Percentiles rank a stretch among this genome's conserved stretches.
These are phyloP conservation scores for Cheilosia vulpina DNA, from an alignment of 2,888 invertebrate genomes.

Conservation along the genomic window DNA sequence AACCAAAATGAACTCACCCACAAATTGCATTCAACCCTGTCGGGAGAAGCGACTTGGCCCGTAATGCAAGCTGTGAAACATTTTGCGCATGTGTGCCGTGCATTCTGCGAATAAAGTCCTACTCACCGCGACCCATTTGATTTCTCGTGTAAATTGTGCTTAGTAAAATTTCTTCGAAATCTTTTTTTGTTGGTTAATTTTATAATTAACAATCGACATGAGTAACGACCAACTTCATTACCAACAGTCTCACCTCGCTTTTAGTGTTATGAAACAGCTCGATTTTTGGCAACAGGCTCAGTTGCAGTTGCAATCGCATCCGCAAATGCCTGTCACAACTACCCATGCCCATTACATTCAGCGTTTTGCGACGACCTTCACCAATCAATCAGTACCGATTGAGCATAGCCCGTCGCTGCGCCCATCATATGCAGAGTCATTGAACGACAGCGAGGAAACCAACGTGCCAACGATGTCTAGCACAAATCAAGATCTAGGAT, in stretches of 20 bases:
- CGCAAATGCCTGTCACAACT: neutral
- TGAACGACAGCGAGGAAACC: slow-evolving; percentile 6
- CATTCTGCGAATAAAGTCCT: too few relatives aligned
- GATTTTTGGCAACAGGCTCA: slow-evolving; percentile 38
- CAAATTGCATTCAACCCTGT: neutral
- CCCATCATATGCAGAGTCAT: slow-evolving; percentile 21
- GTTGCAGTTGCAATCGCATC: neutral
- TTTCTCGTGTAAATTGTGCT: neutral
- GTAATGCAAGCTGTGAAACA: too few relatives aligned
- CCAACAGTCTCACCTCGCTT: slow-evolving; percentile 26
- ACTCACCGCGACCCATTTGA: too few relatives aligned
- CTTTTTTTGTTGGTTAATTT: neutral
- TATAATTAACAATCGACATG: slow-evolving; percentile 10
- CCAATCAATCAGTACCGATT: slow-evolving; percentile 16
- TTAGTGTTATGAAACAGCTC: slow-evolving; percentile 58
- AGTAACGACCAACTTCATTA: slow-evolving; percentile 39
- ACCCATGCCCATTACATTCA: slow-evolving; percentile 26
- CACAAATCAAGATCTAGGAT: slow-evolving; percentile 1
- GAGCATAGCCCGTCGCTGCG: neutral
- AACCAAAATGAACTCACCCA: neutral
- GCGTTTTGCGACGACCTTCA: slow-evolving; percentile 39
- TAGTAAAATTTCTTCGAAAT: neutral
- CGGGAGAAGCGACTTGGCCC: neutral
- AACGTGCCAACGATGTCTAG: slow-evolving; percentile 33
- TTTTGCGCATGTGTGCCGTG: too few relatives aligned